phyloP scores from a whole-genome alignment of 2,888 invertebrate genomes.

The Actias luna region DNA sequence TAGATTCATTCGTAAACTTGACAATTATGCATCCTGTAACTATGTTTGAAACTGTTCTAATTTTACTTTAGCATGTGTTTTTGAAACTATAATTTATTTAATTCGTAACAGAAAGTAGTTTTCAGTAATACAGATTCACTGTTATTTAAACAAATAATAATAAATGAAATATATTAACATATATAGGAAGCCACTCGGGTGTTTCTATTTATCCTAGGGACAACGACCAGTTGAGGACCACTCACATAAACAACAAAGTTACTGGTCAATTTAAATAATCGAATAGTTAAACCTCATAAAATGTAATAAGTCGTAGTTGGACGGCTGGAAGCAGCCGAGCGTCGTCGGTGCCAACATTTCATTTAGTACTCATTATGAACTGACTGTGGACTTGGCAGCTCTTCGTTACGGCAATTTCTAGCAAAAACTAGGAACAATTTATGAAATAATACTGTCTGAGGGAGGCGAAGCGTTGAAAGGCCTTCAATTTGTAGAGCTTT shows the following conservation, averaged over 20 bases:
- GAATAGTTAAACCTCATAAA: background rate
- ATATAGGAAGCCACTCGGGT: background rate
- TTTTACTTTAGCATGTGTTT: too few species aligned
- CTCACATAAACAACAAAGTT: background rate
- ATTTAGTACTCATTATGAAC: conserved; percentile 18
- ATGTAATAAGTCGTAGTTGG: conserved; percentile 3
- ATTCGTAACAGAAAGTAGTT: too few species aligned
- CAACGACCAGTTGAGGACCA: background rate
- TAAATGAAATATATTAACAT: too few species aligned
- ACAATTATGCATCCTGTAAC: too few species aligned
- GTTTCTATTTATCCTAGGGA: background rate
- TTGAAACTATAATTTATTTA: too few species aligned
- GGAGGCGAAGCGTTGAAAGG: background rate
- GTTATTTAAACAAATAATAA: too few species aligned
- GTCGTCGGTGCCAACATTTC: conserved; percentile 19
- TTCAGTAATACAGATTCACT: too few species aligned
- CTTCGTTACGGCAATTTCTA: conserved; percentile 14
- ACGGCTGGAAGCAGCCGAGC: background rate
- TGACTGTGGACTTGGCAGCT: conserved; percentile 15
- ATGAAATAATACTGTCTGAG: background rate
- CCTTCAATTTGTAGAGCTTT: background rate
- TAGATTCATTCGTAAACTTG: too few species aligned
- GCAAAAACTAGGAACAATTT: conserved; percentile 9
- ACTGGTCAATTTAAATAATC: background rate
- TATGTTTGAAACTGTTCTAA: too few species aligned